Percentiles rank a stretch among this genome's conserved stretches.
phyloP scores from a whole-genome alignment of 1,140 invertebrate species.

The Eumeta japonica region DNA sequence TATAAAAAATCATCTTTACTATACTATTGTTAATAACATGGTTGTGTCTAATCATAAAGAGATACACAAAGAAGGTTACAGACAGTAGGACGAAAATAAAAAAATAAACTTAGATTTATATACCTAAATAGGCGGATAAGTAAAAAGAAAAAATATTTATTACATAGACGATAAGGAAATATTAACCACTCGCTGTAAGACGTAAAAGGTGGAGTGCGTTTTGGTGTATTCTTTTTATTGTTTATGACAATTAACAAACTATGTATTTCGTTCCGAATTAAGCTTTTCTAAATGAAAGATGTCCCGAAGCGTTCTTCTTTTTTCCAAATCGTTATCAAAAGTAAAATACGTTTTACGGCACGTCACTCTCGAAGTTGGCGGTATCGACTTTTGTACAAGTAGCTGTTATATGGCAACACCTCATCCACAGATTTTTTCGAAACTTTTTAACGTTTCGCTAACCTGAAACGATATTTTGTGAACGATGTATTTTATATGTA shows the following conservation, averaged over 20 bases:
- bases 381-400: background rate
- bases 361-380: conserved; percentile 1
- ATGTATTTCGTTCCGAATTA: no score
- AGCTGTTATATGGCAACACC: conserved; percentile 4
- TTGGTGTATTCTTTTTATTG: conserved; percentile 11
- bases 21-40: conserved; percentile 36
- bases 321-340: conserved; percentile 6
- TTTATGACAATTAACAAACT: conserved; percentile 11
- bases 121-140: conserved; percentile 26
- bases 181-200: conserved; percentile 45
- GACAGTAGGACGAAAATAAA: conserved; percentile 24
- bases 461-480: conserved; percentile 39
- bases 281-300: no score
- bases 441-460: conserved; percentile 29
- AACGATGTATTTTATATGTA: conserved; percentile 49
- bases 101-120: conserved; percentile 44
- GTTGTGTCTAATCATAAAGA: conserved; percentile 44
- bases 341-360: background rate
- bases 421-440: conserved; percentile 44
- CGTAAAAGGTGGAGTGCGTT: conserved; percentile 18
- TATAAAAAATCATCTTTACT: conserved; percentile 7
- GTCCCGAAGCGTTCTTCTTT: conserved; percentile 7
- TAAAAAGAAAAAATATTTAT: conserved; percentile 48
- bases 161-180: conserved; percentile 36
- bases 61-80: conserved; percentile 31